Evolutionary conservation across 1,140 invertebrate genomes (phyloP).

Genomic region (Drosophila saltans): DNA sequence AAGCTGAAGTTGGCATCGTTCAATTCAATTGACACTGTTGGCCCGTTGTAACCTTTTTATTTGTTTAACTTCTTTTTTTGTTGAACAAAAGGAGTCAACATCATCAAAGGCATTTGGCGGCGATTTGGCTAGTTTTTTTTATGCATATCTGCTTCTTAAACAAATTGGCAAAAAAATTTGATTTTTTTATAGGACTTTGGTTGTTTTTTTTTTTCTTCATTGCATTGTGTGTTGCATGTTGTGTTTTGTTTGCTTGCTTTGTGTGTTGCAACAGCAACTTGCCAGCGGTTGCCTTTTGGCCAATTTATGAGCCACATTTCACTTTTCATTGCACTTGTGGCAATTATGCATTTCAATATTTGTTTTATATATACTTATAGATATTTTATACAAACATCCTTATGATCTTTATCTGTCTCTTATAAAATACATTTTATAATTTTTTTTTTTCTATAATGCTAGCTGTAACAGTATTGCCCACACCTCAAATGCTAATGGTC

Average conservation of each 20-base stretch:
- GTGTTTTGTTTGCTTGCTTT: neutral
- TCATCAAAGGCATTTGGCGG: slow-evolving; percentile 63
- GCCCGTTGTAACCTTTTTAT: slow-evolving; percentile 68
- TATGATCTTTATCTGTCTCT: slow-evolving; percentile 42
- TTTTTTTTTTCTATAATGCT: neutral
- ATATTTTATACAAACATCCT: slow-evolving; percentile 9
- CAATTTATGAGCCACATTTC: slow-evolving; percentile 67
- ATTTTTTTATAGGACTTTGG: slow-evolving; percentile 60
- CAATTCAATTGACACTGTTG: slow-evolving; percentile 76
- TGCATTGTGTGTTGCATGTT: neutral
- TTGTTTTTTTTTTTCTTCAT: slow-evolving; percentile 23
- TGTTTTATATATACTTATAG: slow-evolving; percentile 32
- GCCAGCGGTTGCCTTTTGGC: slow-evolving; percentile 19
- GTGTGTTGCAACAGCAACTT: slow-evolving; percentile 6
- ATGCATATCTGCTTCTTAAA: neutral
- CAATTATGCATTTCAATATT: slow-evolving; percentile 56
- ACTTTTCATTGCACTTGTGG: slow-evolving; percentile 63
- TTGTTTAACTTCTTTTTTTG: slow-evolving; percentile 37
- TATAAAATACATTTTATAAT: slow-evolving; percentile 32
- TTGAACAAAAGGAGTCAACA: slow-evolving; percentile 51
- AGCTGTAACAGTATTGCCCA: slow-evolving; percentile 33
- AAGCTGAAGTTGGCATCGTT: slow-evolving; percentile 31
- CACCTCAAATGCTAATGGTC: slow-evolving; percentile 53
- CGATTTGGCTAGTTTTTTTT: slow-evolving; percentile 25
- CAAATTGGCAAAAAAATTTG: slow-evolving; percentile 51